Base-by-base conservation (phyloP, 2,113 vertebrate genomes). In the Gymnogyps californianus region DNA sequence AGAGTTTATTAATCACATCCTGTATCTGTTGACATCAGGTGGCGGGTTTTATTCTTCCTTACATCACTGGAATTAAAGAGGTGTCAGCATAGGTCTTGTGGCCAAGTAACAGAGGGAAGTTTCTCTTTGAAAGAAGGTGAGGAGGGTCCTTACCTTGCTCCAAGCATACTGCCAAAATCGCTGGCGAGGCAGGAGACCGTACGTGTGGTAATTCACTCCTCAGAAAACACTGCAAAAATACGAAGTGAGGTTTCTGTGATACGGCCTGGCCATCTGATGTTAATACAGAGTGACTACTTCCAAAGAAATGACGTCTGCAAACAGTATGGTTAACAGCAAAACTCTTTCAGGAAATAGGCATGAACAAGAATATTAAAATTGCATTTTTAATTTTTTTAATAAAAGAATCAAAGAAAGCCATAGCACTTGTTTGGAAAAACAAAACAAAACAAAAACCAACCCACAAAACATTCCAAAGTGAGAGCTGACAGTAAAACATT, bases 201-300 rank as follows among this genome's bases (percentile, higher is more conserved):
- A 28, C 16, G 18, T 26, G 57, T 29, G 25, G 17, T 6, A 47
- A 55, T 19, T 40, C 38, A 36, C 31, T 69, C 44, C 38, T 65
- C 59, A 52, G 47, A 51, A 32, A 64, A 31, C 34, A 16, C 81
- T 32, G 24, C 24, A 67, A 18, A 83, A 86, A n/a, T 8, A 44
- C 6, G 1, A 16, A 42, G 71, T n/a, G n/a, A 92, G 13, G 18
- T 36, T 59, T n/a, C 51, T n/a, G 38, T 40, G 75, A 62, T 8
- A 67, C 0, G 0, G 21, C 29, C n/a, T 36, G n/a, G 15, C n/a
- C 55, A 40, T 6, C 49, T 32, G 46, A 21, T n/a, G 20, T 7
- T 40, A 57, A 46, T 25, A 49, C 34, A 83, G 31, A 72, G 21
- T 1, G 7, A 46, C 36, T 10, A 42, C 31, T 54, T 17, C 21